Percentiles rank a stretch among this genome's conserved stretches.
Conservation (phyloP, 2,888 invertebrate genomes). For the Volucella bombylans region DNA sequence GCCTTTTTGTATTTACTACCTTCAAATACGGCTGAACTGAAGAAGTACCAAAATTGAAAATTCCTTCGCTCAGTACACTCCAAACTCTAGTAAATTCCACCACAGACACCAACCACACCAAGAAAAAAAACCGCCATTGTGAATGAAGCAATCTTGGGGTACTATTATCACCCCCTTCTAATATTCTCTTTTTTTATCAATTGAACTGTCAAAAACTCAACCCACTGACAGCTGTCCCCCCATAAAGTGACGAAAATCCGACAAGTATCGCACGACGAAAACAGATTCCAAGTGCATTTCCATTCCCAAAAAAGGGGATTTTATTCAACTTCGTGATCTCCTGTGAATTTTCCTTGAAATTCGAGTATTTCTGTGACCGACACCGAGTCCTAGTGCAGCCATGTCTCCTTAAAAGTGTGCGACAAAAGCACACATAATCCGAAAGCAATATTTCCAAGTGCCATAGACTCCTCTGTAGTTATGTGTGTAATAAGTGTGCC, state of each 20-base stretch:
- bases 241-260: conserved; percentile 43
- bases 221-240: conserved; percentile 38
- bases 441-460: conserved; percentile 67
- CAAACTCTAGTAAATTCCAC: not conserved
- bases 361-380: conserved; percentile 24
- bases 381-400: conserved; percentile 2
- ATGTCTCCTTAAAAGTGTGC: conserved; percentile 3
- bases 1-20: too few relatives aligned
- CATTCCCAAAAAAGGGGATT: conserved; percentile 25
- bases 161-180: not conserved
- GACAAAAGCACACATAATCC: conserved; percentile 8
- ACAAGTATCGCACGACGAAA: conserved; percentile 45
- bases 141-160: not conserved
- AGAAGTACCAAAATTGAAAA: not conserved
- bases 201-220: conserved; percentile 44
- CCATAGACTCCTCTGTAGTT: conserved; percentile 42
- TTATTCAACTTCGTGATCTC: not conserved
- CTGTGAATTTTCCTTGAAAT: not conserved
- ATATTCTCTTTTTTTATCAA: conserved; percentile 35
- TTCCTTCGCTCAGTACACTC: not conserved
- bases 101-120: conserved; percentile 16
- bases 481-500: conserved; percentile 48
- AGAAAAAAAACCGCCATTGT: not conserved
- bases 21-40: too few relatives aligned
- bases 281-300: conserved; percentile 22